Conservation (phyloP, 2,888 invertebrate species). For the Drosophila niveifrons region DNA sequence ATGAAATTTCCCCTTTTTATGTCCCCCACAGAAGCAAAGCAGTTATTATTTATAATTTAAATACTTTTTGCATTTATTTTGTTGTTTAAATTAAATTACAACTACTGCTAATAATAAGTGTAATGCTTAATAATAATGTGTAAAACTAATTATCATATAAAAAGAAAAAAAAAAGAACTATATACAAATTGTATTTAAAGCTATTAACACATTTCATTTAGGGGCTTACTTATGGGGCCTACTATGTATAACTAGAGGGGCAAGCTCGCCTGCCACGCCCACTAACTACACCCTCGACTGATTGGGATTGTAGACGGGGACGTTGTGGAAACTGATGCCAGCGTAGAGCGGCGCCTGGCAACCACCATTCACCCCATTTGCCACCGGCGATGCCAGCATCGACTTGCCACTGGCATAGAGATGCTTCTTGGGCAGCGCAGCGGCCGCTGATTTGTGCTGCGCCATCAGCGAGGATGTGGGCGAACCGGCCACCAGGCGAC, state of each 20-base stretch:
- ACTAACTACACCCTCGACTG: constrained; percentile 80
- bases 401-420: constrained; percentile 71
- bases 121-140: constrained; percentile 9
- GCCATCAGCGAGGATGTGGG: constrained; percentile 81
- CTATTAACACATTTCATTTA: constrained; percentile 78
- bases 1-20: too few species aligned
- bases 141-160: not conserved
- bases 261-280: constrained; percentile 42
- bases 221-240: constrained; percentile 20
- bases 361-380: constrained; percentile 25
- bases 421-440: constrained; percentile 81
- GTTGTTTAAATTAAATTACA: constrained; percentile 11
- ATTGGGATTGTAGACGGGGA: constrained; percentile 82
- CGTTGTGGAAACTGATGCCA: constrained; percentile 85
- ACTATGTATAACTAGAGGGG: constrained; percentile 36
- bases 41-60: not conserved
- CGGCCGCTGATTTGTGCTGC: constrained; percentile 73
- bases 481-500: constrained; percentile 78
- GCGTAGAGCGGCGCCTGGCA: constrained; percentile 82
- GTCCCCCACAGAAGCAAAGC: too few species aligned
- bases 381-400: constrained; percentile 38
- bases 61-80: constrained; percentile 23
- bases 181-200: constrained; percentile 59
- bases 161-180: constrained; percentile 35
- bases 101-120: constrained; percentile 25